A percentile compares a stretch with the other conserved stretches of the same genome.
Conservation (phyloP, 2,113 vertebrate genomes). For the Antechinus stuartii region DNA sequence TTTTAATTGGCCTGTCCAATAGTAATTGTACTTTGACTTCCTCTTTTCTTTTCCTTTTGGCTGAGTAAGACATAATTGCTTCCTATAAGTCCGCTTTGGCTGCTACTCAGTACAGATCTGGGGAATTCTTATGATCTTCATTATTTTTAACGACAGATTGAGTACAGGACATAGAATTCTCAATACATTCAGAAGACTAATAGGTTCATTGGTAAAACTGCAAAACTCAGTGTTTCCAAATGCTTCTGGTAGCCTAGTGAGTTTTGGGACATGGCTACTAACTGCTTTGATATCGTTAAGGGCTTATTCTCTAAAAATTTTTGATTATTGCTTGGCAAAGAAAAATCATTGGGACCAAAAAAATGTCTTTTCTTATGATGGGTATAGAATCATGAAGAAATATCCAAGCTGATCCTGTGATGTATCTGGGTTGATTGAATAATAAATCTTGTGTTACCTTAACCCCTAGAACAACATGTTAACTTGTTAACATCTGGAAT, state of each 20-base stretch:
- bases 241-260: neutral
- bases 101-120: neutral
- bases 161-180: neutral
- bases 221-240: neutral
- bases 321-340: conserved; percentile 16
- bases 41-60: neutral
- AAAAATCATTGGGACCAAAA: neutral
- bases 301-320: neutral
- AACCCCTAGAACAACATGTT: neutral
- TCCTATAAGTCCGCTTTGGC: conserved; percentile 6
- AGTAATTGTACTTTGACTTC: neutral
- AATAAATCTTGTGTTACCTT: neutral
- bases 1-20: neutral
- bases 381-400: neutral
- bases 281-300: neutral
- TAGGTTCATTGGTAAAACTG: neutral
- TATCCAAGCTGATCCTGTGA: neutral
- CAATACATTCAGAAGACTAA: neutral
- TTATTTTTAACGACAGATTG: conserved; percentile 10
- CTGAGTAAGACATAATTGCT: neutral
- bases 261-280: neutral
- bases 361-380: conserved; percentile 31
- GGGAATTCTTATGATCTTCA: neutral
- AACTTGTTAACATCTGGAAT: neutral
- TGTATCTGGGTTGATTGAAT: neutral